Base-by-base conservation (phyloP, 2,113 vertebrate genomes). In the Odontesthes bonariensis region DNA sequence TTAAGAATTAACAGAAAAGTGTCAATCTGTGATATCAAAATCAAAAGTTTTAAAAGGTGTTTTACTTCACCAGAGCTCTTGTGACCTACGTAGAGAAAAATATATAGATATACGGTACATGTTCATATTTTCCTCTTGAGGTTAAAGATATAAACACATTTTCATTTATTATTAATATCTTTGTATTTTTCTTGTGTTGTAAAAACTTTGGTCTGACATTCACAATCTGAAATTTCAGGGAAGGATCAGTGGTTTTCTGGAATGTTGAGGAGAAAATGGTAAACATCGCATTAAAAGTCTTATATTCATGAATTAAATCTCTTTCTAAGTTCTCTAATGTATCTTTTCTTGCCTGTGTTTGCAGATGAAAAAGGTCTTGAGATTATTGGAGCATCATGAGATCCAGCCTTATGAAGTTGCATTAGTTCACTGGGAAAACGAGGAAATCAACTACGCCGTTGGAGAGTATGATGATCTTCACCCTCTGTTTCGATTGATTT, bases 161-260 rank as follows among this genome's bases (percentile, higher is more conserved):
- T 49, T 2, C 19, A 49, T 19, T 8, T n/a, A 19, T 6, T n/a
- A n/a, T 49, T 49, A 1, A 38, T 49, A n/a, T 49, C 46, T 6
- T 49, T n/a, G 16, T 8, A 4, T 33, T 33, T 19, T 0, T 16
- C 13, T 8, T 46, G 5, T 16, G 14, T 27, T 17, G 1, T 6
- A 0, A 0, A 40, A 44, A 5, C 5, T 64, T 53, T 20, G 14
- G 12, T 38, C 40, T 69, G 6, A 84, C 46, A 53, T 42, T 58
- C 0, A 1, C 2, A 7, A 38, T 84, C 27, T 70, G 0, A 54
- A 8, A 69, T 84, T 79, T 93, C 84, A 99, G 98, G 91, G 97
- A 99, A 93, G 98, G 97, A 33, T 96, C 97, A 31, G 96, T 96
- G 75, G 95, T 99, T 79, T 99, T 99, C 94, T 99, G 97, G 97